phyloP scores from a whole-genome alignment of 2,113 vertebrate genomes.

The Pluvialis apricaria region DNA sequence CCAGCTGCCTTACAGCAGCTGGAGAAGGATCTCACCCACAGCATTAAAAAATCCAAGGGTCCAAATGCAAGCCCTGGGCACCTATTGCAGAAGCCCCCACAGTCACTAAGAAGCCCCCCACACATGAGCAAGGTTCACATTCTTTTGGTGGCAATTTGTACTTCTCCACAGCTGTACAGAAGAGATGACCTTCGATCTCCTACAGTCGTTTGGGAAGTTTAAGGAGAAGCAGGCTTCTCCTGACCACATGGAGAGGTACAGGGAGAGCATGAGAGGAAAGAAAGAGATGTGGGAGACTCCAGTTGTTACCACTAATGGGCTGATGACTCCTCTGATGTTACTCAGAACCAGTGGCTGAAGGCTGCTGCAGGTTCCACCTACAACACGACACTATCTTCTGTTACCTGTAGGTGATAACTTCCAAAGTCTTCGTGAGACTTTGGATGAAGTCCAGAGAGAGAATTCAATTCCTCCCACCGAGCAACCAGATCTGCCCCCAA shows the following conservation, averaged over 20 bases:
- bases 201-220: not conserved
- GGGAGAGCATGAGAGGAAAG: not conserved
- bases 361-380: not conserved
- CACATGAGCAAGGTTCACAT: not conserved
- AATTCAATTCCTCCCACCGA: not conserved
- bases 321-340: not conserved
- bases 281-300: not conserved
- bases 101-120: no score
- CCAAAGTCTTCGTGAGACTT: not conserved
- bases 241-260: not conserved
- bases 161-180: not conserved
- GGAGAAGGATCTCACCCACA: not conserved
- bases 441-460: not conserved
- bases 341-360: not conserved
- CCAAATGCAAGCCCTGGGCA: not conserved
- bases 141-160: not conserved
- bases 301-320: not conserved
- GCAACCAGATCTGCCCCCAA: not conserved
- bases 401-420: not conserved
- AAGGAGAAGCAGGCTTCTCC: not conserved
- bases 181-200: not conserved
- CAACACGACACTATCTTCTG: not conserved
- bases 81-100: not conserved
- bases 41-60: not conserved
- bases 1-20: not conserved